Conservation (phyloP, 2,888 invertebrate species). For the Seladonia tumulorum region DNA sequence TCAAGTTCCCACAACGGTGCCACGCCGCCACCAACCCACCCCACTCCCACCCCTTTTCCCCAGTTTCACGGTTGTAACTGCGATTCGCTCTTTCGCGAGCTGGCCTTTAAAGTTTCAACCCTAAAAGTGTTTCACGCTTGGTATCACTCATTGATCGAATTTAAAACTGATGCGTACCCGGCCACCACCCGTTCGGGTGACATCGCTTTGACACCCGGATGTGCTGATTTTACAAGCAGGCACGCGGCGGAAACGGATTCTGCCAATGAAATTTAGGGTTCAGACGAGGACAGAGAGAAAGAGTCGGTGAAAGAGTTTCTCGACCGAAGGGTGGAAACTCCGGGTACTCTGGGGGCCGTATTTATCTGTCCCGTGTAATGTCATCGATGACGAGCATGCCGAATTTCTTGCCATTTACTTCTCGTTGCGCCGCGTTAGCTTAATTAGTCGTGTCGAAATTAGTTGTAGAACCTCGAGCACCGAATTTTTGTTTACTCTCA, state of each 20-base stretch:
- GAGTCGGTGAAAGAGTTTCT: conserved; percentile 39
- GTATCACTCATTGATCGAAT: conserved; percentile 84
- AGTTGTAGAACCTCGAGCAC: not conserved
- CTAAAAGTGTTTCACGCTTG: conserved; percentile 84
- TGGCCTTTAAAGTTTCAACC: conserved; percentile 83
- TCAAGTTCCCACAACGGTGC: conserved; percentile 69
- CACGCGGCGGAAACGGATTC: conserved; percentile 83
- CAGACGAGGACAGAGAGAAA: conserved; percentile 38
- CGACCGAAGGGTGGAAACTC: conserved; percentile 18
- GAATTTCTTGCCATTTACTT: conserved; percentile 42
- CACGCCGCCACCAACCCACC: conserved; percentile 33
- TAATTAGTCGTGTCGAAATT: conserved; percentile 29
- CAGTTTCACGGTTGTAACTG: conserved; percentile 80
- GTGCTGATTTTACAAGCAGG: conserved; percentile 84
- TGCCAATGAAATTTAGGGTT: conserved; percentile 83
- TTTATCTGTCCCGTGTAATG: conserved; percentile 45
- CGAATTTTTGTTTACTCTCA: not conserved
- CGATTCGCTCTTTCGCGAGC: conserved; percentile 76
- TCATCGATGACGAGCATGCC: conserved; percentile 55
- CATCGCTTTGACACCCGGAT: conserved; percentile 84
- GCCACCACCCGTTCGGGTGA: conserved; percentile 77
- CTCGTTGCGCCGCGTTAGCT: not conserved
- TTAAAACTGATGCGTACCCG: conserved; percentile 81
- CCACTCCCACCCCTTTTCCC: conserved; percentile 16
- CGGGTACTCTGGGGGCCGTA: conserved; percentile 46